Evolutionary conservation across 2,888 invertebrate genomes (phyloP), one percentile per base, ranked within the genome.

Genomic region (Tromatobia lineatoria): DNA sequence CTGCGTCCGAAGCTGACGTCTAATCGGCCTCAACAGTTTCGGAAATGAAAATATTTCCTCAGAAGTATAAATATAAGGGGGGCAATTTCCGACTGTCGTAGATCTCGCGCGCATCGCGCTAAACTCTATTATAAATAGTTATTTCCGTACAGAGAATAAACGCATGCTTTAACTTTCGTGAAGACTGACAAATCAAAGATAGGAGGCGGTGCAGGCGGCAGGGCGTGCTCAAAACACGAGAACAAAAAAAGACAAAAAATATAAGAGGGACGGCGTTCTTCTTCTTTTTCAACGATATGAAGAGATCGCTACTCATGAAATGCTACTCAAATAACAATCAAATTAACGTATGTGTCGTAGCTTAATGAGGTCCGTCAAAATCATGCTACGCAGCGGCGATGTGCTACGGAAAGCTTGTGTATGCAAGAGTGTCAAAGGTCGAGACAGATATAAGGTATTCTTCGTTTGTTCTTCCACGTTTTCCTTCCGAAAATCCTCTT

Each of bases 121-220:
- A 71, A 38, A 76, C 71, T 52, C 67, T 73, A 29, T 61, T 67
- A 71, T 38, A 57, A n/a, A 61, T 29, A 45, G 18, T 61, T 54
- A 79, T 82, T 79, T 73, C 50, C 83, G 38, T 67, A 20, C 20
- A 42, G 77, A 82, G 77, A 38, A 80, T 80, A 83, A 80, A 85
- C 64, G 83, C 75, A 85, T 87, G 84, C 86, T 88, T 85, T 79
- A 86, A 87, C 87, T 88, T 88, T 86, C 87, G 85, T 87, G 86
- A 90, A 91, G 90, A 90, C 91, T 90, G 91, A 91, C 81, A 87
- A 91, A 90, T 91, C 90, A 90, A 90, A 90, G 87, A 88, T 85
- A 87, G 64, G 76, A 74, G 73, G 71, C 10, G 64, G 52, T 42
- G 34, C 71, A 23, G 70, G 34, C 64, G 79, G 61, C 54, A 73